phyloP scores from a whole-genome alignment of 1,140 invertebrate genomes.

The Lutraria rhynchaena region DNA sequence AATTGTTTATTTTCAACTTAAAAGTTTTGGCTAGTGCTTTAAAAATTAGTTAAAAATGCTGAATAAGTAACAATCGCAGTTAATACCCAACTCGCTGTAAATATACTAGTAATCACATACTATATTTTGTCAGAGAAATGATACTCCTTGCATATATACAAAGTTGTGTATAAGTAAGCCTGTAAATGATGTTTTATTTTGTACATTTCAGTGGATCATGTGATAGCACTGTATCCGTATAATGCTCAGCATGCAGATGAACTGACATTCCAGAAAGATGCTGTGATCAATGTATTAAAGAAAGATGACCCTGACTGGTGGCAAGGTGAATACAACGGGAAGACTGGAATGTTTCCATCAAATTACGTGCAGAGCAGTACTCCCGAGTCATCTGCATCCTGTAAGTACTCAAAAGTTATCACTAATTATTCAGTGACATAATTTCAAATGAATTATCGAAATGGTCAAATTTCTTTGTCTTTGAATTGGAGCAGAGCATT shows the following conservation, averaged over 20 bases:
- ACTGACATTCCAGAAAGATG: slow-evolving; percentile 95
- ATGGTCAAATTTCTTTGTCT: no score
- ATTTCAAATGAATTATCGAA: no score
- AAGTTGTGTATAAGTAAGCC: background rate
- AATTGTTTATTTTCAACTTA: no score
- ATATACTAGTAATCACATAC: background rate
- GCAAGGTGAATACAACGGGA: slow-evolving; percentile 94
- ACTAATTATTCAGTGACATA: no score
- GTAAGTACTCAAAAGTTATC: no score
- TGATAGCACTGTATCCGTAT: slow-evolving; percentile 96
- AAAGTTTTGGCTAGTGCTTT: no score
- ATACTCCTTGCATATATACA: background rate
- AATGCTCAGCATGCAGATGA: slow-evolving; percentile 96
- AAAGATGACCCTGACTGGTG: slow-evolving; percentile 98
- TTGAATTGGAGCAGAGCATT: no score
- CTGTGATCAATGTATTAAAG: slow-evolving; percentile 94
- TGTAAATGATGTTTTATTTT: background rate
- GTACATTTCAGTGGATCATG: slow-evolving; percentile 87
- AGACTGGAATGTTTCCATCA: slow-evolving; percentile 80
- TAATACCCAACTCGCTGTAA: no score
- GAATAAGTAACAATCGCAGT: no score
- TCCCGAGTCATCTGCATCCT: slow-evolving; percentile 39
- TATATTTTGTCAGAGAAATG: background rate
- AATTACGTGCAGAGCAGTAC: slow-evolving; percentile 79
- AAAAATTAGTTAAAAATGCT: no score